Evolutionary conservation across 2,113 vertebrate species (phyloP).

Genomic region (Tenebrosternarchus preto): DNA sequence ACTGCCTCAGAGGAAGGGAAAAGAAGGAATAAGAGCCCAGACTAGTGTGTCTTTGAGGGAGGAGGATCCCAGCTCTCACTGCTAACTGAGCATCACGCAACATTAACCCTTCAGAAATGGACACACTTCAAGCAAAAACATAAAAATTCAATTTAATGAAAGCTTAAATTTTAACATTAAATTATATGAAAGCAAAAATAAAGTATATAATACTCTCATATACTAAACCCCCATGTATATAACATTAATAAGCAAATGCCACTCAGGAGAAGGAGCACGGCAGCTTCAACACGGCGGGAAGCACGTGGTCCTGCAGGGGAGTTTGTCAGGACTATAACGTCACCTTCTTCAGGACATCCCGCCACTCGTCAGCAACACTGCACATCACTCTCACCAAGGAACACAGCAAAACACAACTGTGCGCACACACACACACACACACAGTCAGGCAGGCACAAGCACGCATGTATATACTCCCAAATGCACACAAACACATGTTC

Average conservation of each 20-base stretch:
- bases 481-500: not conserved
- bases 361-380: slow-evolving; percentile 35
- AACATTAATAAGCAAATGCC: no score
- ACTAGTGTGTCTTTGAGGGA: not conserved
- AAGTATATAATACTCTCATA: no score
- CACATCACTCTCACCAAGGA: slow-evolving; percentile 40
- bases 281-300: no score
- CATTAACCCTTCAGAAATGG: not conserved
- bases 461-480: no score
- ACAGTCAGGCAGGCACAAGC: slow-evolving; percentile 6
- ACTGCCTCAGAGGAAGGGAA: slow-evolving; percentile 23
- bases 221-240: no score
- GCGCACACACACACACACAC: slow-evolving; percentile 8
- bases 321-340: slow-evolving; percentile 57
- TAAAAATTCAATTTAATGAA: no score
- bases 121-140: no score
- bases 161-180: no score
- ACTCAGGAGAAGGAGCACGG: no score
- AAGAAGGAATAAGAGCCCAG: not conserved
- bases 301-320: no score
- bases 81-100: not conserved
- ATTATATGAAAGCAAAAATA: no score
- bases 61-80: not conserved
- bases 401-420: slow-evolving; percentile 1
- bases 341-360: slow-evolving; percentile 54